phyloP scores from a whole-genome alignment of 2,888 invertebrate genomes.

The Ligdia adustata region DNA sequence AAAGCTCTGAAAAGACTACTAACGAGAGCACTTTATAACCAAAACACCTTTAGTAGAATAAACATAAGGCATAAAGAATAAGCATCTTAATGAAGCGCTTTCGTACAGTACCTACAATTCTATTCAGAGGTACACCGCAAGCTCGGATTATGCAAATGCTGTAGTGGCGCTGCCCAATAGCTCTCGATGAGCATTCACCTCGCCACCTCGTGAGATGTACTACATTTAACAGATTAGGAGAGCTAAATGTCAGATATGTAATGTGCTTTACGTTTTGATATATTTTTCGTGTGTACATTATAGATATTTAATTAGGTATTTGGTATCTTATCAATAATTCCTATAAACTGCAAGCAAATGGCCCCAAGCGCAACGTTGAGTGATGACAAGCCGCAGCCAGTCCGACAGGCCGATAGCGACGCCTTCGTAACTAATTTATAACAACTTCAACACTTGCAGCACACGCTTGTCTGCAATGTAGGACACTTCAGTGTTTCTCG shows the following conservation, averaged over 20 bases:
- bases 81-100: conserved; percentile 20
- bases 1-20: background rate
- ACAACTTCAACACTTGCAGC: conserved; percentile 37
- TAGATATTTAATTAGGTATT: too few species aligned
- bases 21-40: conserved; percentile 1
- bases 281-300: background rate
- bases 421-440: conserved; percentile 40
- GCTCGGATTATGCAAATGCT: conserved; percentile 35
- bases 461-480: conserved; percentile 33
- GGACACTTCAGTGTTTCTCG: conserved; percentile 41
- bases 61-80: conserved; percentile 7
- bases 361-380: conserved; percentile 34
- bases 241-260: conserved; percentile 6
- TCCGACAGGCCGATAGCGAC: conserved; percentile 35
- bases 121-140: conserved; percentile 27
- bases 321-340: too few species aligned
- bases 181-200: conserved; percentile 26
- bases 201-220: conserved; percentile 22
- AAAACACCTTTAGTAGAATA: conserved; percentile 4
- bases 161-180: conserved; percentile 27
- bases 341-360: conserved; percentile 29
- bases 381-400: conserved; percentile 34
- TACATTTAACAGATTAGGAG: conserved; percentile 17
- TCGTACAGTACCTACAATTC: conserved; percentile 21
- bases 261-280: conserved; percentile 6